A percentile compares a stretch with the other conserved stretches of the same genome.
Evolutionary conservation across 2,113 vertebrate species (phyloP).

Genomic region (Hyla sarda): DNA sequence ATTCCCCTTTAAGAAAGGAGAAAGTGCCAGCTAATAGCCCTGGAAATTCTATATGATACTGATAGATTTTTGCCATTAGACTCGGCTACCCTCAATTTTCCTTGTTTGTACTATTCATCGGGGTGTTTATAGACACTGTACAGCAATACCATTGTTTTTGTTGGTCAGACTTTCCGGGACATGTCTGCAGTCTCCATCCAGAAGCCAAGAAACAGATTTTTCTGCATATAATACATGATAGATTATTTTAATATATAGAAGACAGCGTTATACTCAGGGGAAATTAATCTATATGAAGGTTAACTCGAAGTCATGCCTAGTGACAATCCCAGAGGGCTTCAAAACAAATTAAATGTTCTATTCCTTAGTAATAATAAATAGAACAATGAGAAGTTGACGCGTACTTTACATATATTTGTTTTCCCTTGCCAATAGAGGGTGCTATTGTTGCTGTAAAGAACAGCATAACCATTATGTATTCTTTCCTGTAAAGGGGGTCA

Average conservation of each 20-base stretch:
- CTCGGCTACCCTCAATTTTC: background rate
- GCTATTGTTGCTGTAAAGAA: background rate
- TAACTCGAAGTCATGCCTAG: background rate
- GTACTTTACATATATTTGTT: background rate
- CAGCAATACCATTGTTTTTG: background rate
- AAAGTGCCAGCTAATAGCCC: background rate
- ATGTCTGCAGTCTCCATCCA: background rate
- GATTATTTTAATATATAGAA: conserved; percentile 22
- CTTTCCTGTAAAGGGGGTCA: too few relatives aligned
- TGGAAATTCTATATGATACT: background rate
- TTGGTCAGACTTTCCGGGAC: background rate
- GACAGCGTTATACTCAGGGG: conserved; percentile 16
- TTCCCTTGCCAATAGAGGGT: background rate
- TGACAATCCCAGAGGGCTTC: conserved; percentile 18
- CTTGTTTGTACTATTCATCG: background rate
- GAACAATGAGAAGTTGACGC: background rate
- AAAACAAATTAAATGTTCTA: conserved; percentile 14
- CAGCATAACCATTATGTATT: background rate
- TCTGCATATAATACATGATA: background rate
- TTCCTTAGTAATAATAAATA: background rate
- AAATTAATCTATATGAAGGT: conserved; percentile 39
- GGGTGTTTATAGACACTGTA: background rate
- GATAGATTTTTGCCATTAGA: background rate
- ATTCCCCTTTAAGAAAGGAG: too few relatives aligned
- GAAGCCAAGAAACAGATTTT: conserved; percentile 7